Base-by-base conservation (phyloP, 2,113 vertebrate species). In the Kryptolebias marmoratus region DNA sequence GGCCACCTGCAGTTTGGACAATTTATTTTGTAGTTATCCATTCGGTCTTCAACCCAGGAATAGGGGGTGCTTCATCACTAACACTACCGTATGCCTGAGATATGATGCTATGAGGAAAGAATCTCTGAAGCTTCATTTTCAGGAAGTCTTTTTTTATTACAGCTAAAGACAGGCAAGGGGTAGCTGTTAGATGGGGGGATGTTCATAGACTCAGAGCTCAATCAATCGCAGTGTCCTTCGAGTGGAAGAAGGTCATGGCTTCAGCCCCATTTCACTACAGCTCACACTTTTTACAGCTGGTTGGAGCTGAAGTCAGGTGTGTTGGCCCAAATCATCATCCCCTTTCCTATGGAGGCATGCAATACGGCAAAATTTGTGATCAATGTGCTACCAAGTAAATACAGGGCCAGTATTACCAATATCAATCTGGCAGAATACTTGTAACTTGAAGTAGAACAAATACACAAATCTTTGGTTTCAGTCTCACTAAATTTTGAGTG, bases 1-100 rank as follows among this genome's bases (percentile, higher is more conserved):
- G 73, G 66, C 75, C 32, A 58, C 61, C 47, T 48, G 63, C 67
- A 84, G 83, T 78, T 81, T 75, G 55, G 78, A 76, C 74, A 73
- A 83, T 89, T 80, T 84, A 78, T 85, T 84, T 81, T 39, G 73
- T 76, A 70, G 82, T 84, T 79, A 88, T 64, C 52, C 68, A 63
- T 67, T 66, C 39, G 80, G 67, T 57, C 59, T 64, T 71, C 57
- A 58, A 53, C 11, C 56, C 5, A 67, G 47, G 63, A 77, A 81
- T 79, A 75, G 75, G 3, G 47, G 63, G 32, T 75, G 68, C 73
- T 85, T 80, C 60, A 82, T 88, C 87, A 79, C 8, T 0, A 59
- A 47, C 78, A 53, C 47, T 32, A 63, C 36, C 1, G 2, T 30
- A 53, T 72, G 68, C 82, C 68, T 44, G 64, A 68, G 63, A 65